Conservation (phyloP, 2,113 vertebrate species). For the Colaptes auratus region DNA sequence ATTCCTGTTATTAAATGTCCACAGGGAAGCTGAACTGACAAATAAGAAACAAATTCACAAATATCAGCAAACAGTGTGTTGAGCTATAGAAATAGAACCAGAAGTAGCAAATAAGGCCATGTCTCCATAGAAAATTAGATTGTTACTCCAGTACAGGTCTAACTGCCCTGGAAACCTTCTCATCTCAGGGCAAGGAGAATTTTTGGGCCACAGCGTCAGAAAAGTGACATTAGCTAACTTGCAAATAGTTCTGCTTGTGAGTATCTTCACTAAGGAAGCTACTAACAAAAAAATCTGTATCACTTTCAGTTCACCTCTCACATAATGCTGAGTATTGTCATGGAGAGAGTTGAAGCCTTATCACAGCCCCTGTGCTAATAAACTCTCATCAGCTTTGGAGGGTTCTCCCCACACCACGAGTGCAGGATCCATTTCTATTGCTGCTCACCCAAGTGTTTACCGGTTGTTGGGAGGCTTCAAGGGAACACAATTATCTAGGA, state of each 20-base stretch:
- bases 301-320: background rate
- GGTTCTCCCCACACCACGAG: rapidly evolving
- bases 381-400: background rate
- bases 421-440: background rate
- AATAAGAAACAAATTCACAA: background rate
- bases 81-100: background rate
- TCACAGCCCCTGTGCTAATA: background rate
- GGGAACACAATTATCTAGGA: background rate
- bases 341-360: background rate
- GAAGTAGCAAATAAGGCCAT: background rate
- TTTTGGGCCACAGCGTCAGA: background rate
- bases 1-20: conserved; percentile 5
- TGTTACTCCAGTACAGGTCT: background rate
- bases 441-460: background rate
- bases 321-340: background rate
- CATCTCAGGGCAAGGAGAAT: background rate
- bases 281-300: background rate
- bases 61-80: background rate
- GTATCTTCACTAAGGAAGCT: background rate
- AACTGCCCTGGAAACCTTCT: background rate
- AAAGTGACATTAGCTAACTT: background rate
- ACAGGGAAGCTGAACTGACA: background rate
- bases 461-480: background rate
- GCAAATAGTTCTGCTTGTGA: background rate
- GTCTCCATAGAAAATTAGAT: background rate